These are phyloP conservation scores for Athrips mouffetella DNA, from an alignment of 2,888 invertebrate species.

Conservation along the genomic window DNA sequence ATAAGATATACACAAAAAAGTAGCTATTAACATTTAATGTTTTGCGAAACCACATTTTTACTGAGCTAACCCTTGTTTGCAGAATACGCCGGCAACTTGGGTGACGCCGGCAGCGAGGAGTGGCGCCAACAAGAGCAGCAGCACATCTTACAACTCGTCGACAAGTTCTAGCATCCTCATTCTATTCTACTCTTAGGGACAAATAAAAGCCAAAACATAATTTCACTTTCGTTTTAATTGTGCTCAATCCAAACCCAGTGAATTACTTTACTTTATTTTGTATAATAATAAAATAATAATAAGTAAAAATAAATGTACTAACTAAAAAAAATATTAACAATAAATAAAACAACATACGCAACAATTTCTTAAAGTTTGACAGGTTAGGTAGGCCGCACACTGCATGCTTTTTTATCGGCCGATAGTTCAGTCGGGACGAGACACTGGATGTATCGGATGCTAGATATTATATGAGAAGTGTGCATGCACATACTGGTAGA, in stretches of 20 bases:
- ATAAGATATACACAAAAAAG: too few species aligned
- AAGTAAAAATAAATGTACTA: slow-evolving; percentile 26
- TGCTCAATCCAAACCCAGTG: slow-evolving; percentile 19
- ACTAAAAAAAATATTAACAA: slow-evolving; percentile 35
- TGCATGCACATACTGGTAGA: too few species aligned
- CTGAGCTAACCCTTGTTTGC: too few species aligned
- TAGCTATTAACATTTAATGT: too few species aligned
- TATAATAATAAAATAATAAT: slow-evolving; percentile 31
- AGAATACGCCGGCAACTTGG: slow-evolving; percentile 98
- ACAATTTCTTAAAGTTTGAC: too few species aligned
- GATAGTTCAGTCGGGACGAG: too few species aligned
- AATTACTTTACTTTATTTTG: slow-evolving; percentile 16
- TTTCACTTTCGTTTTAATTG: slow-evolving; percentile 6
- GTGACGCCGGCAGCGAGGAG: slow-evolving; percentile 90
- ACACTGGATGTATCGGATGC: too few species aligned
- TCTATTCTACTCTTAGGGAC: slow-evolving; percentile 12
- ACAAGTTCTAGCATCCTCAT: slow-evolving; percentile 86
- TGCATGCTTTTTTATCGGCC: too few species aligned
- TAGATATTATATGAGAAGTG: too few species aligned
- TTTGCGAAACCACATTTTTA: too few species aligned
- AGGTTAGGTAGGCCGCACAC: too few species aligned
- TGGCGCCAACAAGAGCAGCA: slow-evolving; percentile 94
- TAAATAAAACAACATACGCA: slow-evolving; percentile 43
- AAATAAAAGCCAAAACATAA: slow-evolving; percentile 11
- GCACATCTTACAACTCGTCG: slow-evolving; percentile 93